phyloP scores from a whole-genome alignment of 2,888 invertebrate species.

The Drosophila mayaguana region DNA sequence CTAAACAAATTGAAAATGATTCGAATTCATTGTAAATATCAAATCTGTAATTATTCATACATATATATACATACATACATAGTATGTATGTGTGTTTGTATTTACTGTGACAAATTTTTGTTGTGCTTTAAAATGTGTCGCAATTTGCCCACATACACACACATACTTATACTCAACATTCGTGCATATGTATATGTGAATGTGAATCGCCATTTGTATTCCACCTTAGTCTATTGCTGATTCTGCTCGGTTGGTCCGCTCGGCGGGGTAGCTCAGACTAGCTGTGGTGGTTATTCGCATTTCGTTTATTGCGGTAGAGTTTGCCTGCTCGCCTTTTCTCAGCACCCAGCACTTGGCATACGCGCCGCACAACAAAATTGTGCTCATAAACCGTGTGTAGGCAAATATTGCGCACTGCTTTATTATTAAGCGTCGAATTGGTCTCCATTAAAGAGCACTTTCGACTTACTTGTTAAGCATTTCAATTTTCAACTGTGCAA shows the following conservation, averaged over 20 bases:
- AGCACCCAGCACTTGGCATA: slow-evolving; percentile 81
- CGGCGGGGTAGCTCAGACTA: neutral
- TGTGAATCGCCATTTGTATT: slow-evolving; percentile 25
- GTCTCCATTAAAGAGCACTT: slow-evolving; percentile 38
- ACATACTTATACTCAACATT: neutral
- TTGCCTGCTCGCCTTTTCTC: slow-evolving; percentile 71
- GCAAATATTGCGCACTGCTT: slow-evolving; percentile 53
- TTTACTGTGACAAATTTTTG: slow-evolving; percentile 15
- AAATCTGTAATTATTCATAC: slow-evolving; percentile 1
- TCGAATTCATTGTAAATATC: neutral
- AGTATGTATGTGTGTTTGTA: neutral
- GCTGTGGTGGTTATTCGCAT: slow-evolving; percentile 33
- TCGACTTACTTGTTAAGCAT: slow-evolving; percentile 12
- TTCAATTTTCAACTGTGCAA: slow-evolving; percentile 29
- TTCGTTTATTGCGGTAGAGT: slow-evolving; percentile 21
- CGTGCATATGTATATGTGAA: neutral
- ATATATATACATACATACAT: neutral
- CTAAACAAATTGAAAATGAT: slow-evolving; percentile 6
- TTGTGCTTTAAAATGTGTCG: slow-evolving; percentile 20
- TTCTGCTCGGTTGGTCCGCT: neutral
- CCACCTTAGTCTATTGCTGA: slow-evolving; percentile 26
- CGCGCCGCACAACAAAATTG: slow-evolving; percentile 81
- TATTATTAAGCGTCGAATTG: neutral
- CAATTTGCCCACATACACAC: slow-evolving; percentile 10
- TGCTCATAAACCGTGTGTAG: slow-evolving; percentile 77